Base-by-base conservation (phyloP, 1,140 invertebrate species). In the Armadillidium nasatum region DNA sequence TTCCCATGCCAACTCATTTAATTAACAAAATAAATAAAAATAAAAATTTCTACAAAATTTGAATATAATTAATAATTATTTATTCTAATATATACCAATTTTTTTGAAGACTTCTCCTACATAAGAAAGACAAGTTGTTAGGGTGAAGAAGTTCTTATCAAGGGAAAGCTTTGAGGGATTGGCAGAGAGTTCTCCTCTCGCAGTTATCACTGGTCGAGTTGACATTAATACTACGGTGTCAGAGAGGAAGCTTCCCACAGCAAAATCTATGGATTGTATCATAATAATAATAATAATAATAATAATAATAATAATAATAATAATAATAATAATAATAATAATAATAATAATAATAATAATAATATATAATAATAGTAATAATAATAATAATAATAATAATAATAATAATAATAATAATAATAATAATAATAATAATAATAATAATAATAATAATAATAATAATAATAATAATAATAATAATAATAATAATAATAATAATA, bases 211-310 rank as follows among this genome's bases (percentile, higher is more conserved):
- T 7, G 72, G 72, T 11, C 72, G 72, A 0, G 72, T 73, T 22
- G 22, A 13, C 44, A 73, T 15, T 0, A 73, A 9, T 19, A 82
- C 78, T 6, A 78, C 78, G 77, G 84, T 75, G 10, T 80, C 81
- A 22, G 82, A 83, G 15, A 76, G 44, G 71, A 82, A 83, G 23
- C 83, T 80, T 23, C 83, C 83, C 33, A 83, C 82, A 10, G 81
- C 81, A 23, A 84, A 67, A 80, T 84, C 83, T 78, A 19, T 74
- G 77, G 23, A 23, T 15, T 71, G n/a, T n/a, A 33, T 33, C 1
- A 33, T 33, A 33, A 33, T 33, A 33, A 33, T 33, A 33, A 33
- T 33, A 33, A 33, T 33, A 33, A 33, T 23, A 68, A 33, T 44
- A 6, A 21, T 54, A 67, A 81, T 79, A 74, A 81, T 82, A 73